These are phyloP conservation scores for Neodiprion virginianus DNA, from an alignment of 1,140 invertebrate genomes.

Conservation along the genomic window DNA sequence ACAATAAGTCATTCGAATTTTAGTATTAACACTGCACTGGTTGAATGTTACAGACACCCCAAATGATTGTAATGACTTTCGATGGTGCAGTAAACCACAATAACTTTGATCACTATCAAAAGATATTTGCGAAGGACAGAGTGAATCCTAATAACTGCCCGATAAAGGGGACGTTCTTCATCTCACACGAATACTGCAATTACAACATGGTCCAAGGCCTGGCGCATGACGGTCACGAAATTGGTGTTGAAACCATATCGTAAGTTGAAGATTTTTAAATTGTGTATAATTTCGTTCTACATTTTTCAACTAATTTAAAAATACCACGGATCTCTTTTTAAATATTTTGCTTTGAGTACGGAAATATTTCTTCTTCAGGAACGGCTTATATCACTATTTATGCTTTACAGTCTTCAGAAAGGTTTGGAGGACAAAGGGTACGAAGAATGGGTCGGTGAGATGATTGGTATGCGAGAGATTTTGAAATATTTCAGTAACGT, in stretches of 20 bases:
- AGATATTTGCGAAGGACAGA: slow-evolving; percentile 80
- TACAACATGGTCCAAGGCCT: slow-evolving; percentile 91
- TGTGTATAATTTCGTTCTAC: background rate
- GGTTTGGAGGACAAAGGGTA: slow-evolving; percentile 87
- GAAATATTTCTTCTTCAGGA: slow-evolving; percentile 35
- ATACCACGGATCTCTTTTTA: background rate
- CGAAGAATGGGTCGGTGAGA: slow-evolving; percentile 91
- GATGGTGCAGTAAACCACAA: slow-evolving; percentile 93
- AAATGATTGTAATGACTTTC: slow-evolving; percentile 93
- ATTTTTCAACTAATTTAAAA: slow-evolving; percentile 8
- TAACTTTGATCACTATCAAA: slow-evolving; percentile 88
- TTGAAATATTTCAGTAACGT: slow-evolving; percentile 84
- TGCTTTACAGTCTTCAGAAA: slow-evolving; percentile 68
- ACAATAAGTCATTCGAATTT: background rate
- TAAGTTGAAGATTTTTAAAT: slow-evolving; percentile 53
- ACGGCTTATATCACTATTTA: background rate
- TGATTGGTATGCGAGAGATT: slow-evolving; percentile 93
- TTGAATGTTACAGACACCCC: slow-evolving; percentile 76
- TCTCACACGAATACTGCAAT: slow-evolving; percentile 94
- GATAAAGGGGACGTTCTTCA: slow-evolving; percentile 91
- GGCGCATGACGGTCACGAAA: slow-evolving; percentile 89
- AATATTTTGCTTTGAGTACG: background rate
- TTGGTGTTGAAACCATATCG: slow-evolving; percentile 89
- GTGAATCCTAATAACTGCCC: slow-evolving; percentile 90
- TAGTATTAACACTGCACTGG: slow-evolving; percentile 4